These are phyloP conservation scores for Chesias legatella DNA, from an alignment of 2,888 invertebrate species.

Conservation along the genomic window DNA sequence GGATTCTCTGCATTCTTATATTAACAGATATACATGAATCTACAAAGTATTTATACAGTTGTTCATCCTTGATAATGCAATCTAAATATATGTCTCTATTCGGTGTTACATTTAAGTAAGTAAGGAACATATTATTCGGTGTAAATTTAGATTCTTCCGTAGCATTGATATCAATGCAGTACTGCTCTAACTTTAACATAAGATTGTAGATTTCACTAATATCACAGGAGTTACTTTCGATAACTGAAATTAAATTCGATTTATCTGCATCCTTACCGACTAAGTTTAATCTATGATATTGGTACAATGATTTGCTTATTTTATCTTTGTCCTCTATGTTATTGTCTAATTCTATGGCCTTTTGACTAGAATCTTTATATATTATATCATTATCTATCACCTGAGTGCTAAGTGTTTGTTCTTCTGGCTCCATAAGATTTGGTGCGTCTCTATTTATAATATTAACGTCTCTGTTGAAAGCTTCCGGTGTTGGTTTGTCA, in stretches of 20 bases:
- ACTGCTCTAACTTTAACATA: constrained; percentile 63
- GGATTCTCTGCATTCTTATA: constrained; percentile 56
- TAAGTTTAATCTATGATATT: constrained; percentile 69
- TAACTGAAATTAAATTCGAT: constrained; percentile 66
- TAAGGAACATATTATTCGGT: constrained; percentile 66
- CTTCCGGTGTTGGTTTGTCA: constrained; percentile 48
- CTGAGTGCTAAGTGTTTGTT: constrained; percentile 25
- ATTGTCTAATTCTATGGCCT: constrained; percentile 61
- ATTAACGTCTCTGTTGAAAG: constrained; percentile 19
- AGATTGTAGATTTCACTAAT: constrained; percentile 63
- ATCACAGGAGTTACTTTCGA: constrained; percentile 70
- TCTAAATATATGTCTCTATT: constrained; percentile 50
- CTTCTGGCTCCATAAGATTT: constrained; percentile 36
- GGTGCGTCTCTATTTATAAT: constrained; percentile 20
- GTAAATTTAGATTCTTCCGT: constrained; percentile 62
- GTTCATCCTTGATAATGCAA: constrained; percentile 58
- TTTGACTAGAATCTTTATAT: constrained; percentile 73
- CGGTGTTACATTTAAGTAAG: constrained; percentile 53
- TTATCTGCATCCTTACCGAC: constrained; percentile 59
- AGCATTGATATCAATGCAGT: constrained; percentile 62
- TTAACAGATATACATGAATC: constrained; percentile 81
- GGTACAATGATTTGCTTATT: constrained; percentile 63
- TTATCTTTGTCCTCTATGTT: constrained; percentile 50
- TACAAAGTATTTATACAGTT: constrained; percentile 73
- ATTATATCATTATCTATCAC: constrained; percentile 57